A percentile compares a stretch with the other conserved stretches of the same genome.
phyloP scores from a whole-genome alignment of 2,113 vertebrate genomes.

The Oryzias woworae region DNA sequence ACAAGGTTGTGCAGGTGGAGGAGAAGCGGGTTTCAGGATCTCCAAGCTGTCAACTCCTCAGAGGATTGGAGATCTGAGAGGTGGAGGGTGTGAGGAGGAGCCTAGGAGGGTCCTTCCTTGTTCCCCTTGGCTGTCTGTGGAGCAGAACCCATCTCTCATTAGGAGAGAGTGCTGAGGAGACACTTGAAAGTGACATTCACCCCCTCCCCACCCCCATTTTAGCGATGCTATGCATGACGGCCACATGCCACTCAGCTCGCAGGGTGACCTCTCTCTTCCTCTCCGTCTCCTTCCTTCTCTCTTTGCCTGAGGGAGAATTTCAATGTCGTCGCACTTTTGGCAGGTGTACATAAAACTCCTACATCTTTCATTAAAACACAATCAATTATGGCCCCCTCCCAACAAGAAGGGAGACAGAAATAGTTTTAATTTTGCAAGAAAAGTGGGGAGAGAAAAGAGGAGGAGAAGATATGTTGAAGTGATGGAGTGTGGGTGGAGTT shows the following conservation, averaged over 20 bases:
- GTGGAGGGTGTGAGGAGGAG: conserved; percentile 58
- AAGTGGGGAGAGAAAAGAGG: conserved; percentile 52
- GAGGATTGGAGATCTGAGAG: conserved; percentile 75
- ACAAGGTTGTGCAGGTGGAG: conserved; percentile 74
- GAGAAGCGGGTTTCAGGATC: conserved; percentile 64
- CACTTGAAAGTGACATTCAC: conserved; percentile 84
- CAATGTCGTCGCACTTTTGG: conserved; percentile 73
- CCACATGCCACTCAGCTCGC: conserved; percentile 82
- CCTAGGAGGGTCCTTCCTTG: conserved; percentile 72
- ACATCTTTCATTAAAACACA: conserved; percentile 66
- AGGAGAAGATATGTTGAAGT: conserved; percentile 80
- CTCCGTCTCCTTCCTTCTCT: conserved; percentile 60
- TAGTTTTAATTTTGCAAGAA: conserved; percentile 21
- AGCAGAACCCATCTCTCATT: conserved; percentile 85
- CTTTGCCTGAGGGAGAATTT: conserved; percentile 79
- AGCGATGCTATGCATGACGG: conserved; percentile 79
- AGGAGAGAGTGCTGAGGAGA: conserved; percentile 79
- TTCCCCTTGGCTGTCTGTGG: conserved; percentile 81
- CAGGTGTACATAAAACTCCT: conserved; percentile 75
- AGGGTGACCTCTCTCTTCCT: conserved; percentile 75
- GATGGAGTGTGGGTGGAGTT: conserved; percentile 81
- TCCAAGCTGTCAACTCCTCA: conserved; percentile 69
- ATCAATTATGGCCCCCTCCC: conserved; percentile 69
- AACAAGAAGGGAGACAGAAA: conserved; percentile 39
- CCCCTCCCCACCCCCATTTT: conserved; percentile 70